phyloP scores from a whole-genome alignment of 2,888 invertebrate species.

The Lasioglossum villosulum region DNA sequence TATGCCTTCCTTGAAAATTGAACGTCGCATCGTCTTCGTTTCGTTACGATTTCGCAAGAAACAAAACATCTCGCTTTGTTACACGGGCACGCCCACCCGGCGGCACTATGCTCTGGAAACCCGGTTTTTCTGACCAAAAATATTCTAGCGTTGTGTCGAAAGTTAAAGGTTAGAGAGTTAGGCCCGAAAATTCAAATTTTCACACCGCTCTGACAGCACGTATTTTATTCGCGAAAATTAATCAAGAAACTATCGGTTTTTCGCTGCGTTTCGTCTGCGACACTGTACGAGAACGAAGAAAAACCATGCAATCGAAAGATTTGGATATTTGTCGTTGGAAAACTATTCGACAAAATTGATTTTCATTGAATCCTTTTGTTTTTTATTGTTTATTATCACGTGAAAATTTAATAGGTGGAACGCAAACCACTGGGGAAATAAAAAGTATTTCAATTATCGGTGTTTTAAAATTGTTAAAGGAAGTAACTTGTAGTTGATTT shows the following conservation, averaged over 20 bases:
- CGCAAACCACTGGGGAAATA: no score
- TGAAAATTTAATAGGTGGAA: no score
- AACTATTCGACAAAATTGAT: not conserved
- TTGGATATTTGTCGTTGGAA: no score
- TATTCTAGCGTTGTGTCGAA: no score
- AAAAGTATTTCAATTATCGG: no score
- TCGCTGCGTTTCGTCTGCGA: not conserved
- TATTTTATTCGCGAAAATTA: not conserved
- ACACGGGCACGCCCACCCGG: not conserved
- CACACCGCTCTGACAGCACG: not conserved
- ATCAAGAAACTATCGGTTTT: not conserved
- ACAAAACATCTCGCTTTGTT: not conserved
- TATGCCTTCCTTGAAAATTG: conserved; percentile 53
- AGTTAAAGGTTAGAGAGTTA: no score
- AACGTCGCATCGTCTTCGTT: conserved; percentile 11
- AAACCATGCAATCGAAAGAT: no score
- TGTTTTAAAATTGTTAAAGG: no score
- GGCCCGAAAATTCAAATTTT: not conserved
- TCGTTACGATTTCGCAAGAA: not conserved
- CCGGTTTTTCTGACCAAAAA: no score
- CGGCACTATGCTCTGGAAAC: not conserved
- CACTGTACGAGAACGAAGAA: no score
- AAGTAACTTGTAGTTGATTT: no score
- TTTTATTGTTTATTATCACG: no score
- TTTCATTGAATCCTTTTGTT: not conserved